Evolutionary conservation across 2,113 vertebrate species (phyloP), one percentile per base, ranked within the genome.

Genomic region (Lipotes vexillifer): DNA sequence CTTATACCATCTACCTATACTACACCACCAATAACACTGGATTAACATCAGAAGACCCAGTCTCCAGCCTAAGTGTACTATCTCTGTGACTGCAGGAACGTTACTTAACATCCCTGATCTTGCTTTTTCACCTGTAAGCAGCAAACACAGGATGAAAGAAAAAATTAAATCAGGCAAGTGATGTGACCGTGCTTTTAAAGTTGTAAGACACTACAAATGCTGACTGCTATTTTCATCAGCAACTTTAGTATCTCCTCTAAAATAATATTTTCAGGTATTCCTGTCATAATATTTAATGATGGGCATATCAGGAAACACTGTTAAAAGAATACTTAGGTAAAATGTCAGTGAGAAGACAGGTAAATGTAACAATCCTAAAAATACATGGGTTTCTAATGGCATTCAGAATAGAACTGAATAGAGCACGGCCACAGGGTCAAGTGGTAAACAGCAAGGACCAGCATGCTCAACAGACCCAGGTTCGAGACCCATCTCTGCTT

Each of bases 231-330:
- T 83, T 93, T 86, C 57, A 90, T 78, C 71, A 89, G 78, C 68
- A 88, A 92, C 65, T 93, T 94, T 80, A 95, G 0, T 66, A 93
- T 95, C 83, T 91, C 95, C 90, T 93, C 52, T 52, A 96, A 98
- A 98, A 97, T 88, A 98, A 97, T 88, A 92, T 89, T 94, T 93
- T 95, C 86, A 83, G 86, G 68, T 96, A 78, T 68, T 49, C 78
- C 57, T 96, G 92, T 96, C 97, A 94, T 33, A 93, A 84, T 97
- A 97, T 90, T 98, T 97, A 98, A 98, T 94, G 93, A 98, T 88
- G 86, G 97, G 49, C 87, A 95, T 90, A 96, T 82, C 69, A 77
- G 83, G 85, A 96, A 93, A 82, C 86, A 95, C 46, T 90, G 94
- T 95, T 96, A 95, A 91, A 63, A 44, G 75, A 95, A 90, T 29